Evolutionary conservation across 2,888 invertebrate genomes (phyloP).

Genomic region (Proisotoma minuta): DNA sequence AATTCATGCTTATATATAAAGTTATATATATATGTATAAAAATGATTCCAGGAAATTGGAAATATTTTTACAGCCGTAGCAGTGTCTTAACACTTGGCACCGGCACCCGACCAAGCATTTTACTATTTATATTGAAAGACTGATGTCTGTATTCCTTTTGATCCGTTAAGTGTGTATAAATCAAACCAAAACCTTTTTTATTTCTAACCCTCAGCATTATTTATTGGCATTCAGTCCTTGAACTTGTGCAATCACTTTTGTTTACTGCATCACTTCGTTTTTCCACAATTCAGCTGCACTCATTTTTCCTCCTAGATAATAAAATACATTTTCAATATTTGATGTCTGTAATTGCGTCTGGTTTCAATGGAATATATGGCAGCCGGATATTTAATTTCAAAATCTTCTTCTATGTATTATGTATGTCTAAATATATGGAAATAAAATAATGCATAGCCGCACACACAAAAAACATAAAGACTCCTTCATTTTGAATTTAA

Average conservation of each 20-base stretch:
- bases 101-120: neutral
- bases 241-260: slow-evolving; percentile 1
- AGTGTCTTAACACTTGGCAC: slow-evolving; percentile 11
- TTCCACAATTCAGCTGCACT: neutral
- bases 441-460: too few species aligned
- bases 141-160: slow-evolving; percentile 5
- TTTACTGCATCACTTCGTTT: neutral
- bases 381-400: too few species aligned
- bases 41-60: slow-evolving; percentile 41
- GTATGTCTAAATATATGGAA: too few species aligned
- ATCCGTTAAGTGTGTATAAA: slow-evolving; percentile 5
- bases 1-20: slow-evolving; percentile 3
- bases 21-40: too few species aligned
- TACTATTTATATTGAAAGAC: neutral
- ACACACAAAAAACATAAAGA: too few species aligned
- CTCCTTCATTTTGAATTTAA: too few species aligned
- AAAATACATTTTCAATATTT: too few species aligned
- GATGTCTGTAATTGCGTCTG: too few species aligned
- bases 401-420: too few species aligned
- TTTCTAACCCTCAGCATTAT: neutral
- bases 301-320: too few species aligned
- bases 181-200: neutral
- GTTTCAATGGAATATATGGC: too few species aligned
- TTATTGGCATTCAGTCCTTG: slow-evolving; percentile 3
- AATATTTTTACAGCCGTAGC: slow-evolving; percentile 20